Evolutionary conservation across 1,140 invertebrate genomes (phyloP), one percentile per base, ranked within the genome.

Genomic region (Rhopalosiphum maidis): DNA sequence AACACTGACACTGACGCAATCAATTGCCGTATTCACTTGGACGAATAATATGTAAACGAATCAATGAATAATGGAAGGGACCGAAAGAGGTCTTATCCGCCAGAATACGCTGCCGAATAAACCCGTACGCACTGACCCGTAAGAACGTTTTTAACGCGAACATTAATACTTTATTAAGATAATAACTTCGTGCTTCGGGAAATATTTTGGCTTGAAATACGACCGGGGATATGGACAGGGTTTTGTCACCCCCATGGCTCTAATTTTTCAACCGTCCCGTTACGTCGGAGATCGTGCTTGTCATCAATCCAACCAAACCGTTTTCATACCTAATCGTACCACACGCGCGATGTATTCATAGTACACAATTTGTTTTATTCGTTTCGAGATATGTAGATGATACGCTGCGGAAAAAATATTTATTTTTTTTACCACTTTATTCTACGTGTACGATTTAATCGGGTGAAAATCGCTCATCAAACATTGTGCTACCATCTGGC

Each of bases 11-110:
- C 77, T 37, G 77, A n/a, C 60, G 60, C 35, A 22, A 82, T 82
- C 77, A 82, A 82, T 82, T n/a, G 5, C 77, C 68, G 68, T 37
- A 37, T 82, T 82, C 77, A 22, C 77, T 82, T 25, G 35, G 77
- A 82, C 77, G 77, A 82, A 82, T 82, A 37, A 82, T 37, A 37
- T 37, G 77, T 82, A 82, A 82, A 37, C 77, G 77, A 82, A 82
- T 82, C 77, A 37, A 22, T 82, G 77, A 82, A 82, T 82, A 82
- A 82, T 82, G 77, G 77, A 22, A 37, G 18, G 35, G 77, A 3
- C 35, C 77, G 35, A 82, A 82, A 18, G 30, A 1, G 60, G 77
- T 82, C 77, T 82, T 21, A 22, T 82, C 77, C 77, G 35, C 35
- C 77, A 37, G 35, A 82, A 82, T 82, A 37, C 77, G 35, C n/a